phyloP scores from a whole-genome alignment of 2,113 vertebrate species.

The Verasper variegatus region DNA sequence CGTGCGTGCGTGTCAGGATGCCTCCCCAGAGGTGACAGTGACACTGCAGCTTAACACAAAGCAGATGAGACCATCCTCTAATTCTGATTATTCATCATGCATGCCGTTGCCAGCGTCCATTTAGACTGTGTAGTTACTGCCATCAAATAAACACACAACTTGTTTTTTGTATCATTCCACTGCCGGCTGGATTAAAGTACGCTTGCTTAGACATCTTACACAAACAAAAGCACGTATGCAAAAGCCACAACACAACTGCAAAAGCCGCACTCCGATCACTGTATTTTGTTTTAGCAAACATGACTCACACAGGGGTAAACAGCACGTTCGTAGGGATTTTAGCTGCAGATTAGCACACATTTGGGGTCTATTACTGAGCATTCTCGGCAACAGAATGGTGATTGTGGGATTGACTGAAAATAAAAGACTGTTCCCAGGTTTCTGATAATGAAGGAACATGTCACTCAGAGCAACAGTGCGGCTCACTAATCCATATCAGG shows the following conservation, averaged over 20 bases:
- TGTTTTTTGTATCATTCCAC: conserved; percentile 15
- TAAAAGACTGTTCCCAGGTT: neutral
- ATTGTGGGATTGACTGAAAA: too few relatives aligned
- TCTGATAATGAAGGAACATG: neutral
- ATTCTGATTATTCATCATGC: neutral
- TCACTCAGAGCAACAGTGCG: neutral
- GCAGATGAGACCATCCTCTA: conserved; percentile 5
- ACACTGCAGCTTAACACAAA: conserved; percentile 13
- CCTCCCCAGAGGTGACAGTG: neutral
- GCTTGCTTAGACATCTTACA: too few relatives aligned
- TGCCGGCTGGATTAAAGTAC: conserved; percentile 1
- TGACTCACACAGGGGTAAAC: neutral
- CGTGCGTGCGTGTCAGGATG: neutral
- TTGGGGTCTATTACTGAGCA: too few relatives aligned
- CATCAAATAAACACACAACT: conserved; percentile 1
- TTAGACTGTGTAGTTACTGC: neutral
- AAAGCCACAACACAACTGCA: too few relatives aligned
- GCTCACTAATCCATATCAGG: neutral
- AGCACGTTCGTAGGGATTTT: neutral
- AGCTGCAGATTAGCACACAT: too few relatives aligned
- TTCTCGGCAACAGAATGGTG: too few relatives aligned
- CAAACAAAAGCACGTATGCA: too few relatives aligned
- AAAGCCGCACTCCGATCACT: too few relatives aligned
- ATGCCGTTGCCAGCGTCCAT: neutral
- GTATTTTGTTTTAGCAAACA: too few relatives aligned